phyloP scores from a whole-genome alignment of 2,113 vertebrate species.

The Anser cygnoides region DNA sequence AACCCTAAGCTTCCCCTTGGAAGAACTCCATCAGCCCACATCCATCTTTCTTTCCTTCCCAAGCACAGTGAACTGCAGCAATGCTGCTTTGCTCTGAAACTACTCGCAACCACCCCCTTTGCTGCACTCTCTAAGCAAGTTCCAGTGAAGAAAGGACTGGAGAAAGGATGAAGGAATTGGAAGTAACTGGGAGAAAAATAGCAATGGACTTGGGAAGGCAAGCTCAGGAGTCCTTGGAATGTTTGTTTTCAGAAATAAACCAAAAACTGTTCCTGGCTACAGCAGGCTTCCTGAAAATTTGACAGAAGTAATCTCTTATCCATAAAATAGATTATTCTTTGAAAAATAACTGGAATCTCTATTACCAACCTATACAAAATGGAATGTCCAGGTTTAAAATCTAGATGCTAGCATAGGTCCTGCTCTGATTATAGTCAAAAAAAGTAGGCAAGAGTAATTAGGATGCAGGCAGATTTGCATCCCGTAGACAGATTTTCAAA shows the following conservation, averaged over 20 bases:
- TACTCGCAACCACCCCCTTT: background rate
- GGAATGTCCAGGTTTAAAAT: background rate
- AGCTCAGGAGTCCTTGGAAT: background rate
- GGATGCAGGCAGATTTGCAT: background rate
- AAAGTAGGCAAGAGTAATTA: constrained; percentile 36
- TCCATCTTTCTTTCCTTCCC: background rate
- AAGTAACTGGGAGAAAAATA: background rate
- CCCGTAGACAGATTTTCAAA: constrained; percentile 16
- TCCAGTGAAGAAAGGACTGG: background rate
- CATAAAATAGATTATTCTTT: background rate
- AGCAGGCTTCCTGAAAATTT: background rate
- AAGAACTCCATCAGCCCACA: background rate
- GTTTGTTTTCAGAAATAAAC: background rate
- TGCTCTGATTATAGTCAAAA: background rate
- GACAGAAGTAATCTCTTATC: background rate
- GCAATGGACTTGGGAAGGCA: background rate
- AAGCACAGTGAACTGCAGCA: background rate
- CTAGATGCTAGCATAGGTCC: background rate
- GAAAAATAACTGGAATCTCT: background rate
- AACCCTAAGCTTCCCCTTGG: background rate
- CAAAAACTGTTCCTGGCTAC: background rate
- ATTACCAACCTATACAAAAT: background rate
- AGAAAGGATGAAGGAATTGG: background rate
- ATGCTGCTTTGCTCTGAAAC: background rate
- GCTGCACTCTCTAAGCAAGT: background rate